Evolutionary conservation across 2,113 vertebrate species (phyloP).

Genomic region (Centrocercus urophasianus): DNA sequence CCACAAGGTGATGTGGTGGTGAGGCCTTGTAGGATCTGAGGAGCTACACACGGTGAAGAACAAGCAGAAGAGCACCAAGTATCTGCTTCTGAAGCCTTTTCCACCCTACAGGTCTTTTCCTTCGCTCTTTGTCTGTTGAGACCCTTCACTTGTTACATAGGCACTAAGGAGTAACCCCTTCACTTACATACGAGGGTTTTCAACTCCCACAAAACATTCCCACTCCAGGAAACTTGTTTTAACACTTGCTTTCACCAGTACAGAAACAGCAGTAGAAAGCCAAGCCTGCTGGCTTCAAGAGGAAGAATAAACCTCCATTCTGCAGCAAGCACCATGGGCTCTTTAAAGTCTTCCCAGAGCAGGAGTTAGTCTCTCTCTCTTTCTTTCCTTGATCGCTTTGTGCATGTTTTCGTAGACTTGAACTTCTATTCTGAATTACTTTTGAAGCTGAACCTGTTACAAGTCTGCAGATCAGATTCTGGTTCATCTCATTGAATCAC

Average conservation of each 20-base stretch:
- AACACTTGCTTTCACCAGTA: background rate
- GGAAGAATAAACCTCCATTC: background rate
- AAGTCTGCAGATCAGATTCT: background rate
- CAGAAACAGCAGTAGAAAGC: background rate
- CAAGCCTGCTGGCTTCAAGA: background rate
- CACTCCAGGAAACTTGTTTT: background rate
- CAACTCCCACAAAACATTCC: background rate
- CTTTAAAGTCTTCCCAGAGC: background rate
- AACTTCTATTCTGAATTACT: background rate
- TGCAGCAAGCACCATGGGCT: background rate
- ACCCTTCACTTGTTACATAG: background rate
- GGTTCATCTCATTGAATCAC: fast-evolving
- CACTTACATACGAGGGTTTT: background rate
- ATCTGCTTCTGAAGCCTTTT: background rate
- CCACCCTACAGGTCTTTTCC: background rate
- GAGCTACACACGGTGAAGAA: background rate
- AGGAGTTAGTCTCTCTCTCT: background rate
- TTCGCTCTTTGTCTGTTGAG: background rate
- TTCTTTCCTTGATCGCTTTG: background rate
- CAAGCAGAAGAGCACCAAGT: background rate
- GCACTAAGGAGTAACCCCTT: background rate
- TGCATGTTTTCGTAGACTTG: background rate
- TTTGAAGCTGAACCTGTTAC: background rate
- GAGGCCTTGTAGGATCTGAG: background rate
- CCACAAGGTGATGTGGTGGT: background rate